phyloP scores from a whole-genome alignment of 1,140 invertebrate genomes.

The Pseudomyrmex dendroicus region DNA sequence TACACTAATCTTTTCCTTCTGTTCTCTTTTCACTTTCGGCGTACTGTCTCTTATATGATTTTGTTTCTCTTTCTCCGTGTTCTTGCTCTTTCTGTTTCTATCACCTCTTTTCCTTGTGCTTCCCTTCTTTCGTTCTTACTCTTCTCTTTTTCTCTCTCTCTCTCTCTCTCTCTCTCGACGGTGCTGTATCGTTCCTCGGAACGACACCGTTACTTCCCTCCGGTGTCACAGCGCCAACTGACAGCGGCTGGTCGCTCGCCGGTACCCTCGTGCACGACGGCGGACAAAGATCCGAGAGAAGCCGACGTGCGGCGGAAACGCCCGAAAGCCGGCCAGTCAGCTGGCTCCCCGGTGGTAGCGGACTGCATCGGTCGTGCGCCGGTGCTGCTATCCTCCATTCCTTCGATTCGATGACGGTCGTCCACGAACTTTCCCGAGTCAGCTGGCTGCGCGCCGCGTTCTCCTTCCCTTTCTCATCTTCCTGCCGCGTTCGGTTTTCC shows the following conservation, averaged over 20 bases:
- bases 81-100: conserved; percentile 35
- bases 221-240: conserved; percentile 79
- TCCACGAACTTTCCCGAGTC: conserved; percentile 72
- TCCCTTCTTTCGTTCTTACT: conserved; percentile 26
- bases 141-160: not conserved
- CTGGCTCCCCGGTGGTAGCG: conserved; percentile 73
- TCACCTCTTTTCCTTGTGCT: conserved; percentile 24
- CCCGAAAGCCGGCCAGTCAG: conserved; percentile 75
- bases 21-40: conserved; percentile 7
- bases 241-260: conserved; percentile 74
- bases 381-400: conserved; percentile 56
- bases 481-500: not conserved
- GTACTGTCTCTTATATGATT: not conserved
- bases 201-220: conserved; percentile 71
- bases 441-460: conserved; percentile 61
- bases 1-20: not conserved
- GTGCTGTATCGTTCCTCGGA: conserved; percentile 62
- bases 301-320: conserved; percentile 55
- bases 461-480: not conserved
- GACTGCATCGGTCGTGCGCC: conserved; percentile 64
- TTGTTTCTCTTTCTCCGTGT: not conserved
- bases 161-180: conserved; percentile 50
- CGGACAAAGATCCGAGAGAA: conserved; percentile 69
- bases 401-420: conserved; percentile 65
- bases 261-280: conserved; percentile 78